Percentiles rank a stretch among this genome's conserved stretches.
Evolutionary conservation across 2,113 vertebrate species (phyloP).

Genomic region (Bungarus multicinctus): DNA sequence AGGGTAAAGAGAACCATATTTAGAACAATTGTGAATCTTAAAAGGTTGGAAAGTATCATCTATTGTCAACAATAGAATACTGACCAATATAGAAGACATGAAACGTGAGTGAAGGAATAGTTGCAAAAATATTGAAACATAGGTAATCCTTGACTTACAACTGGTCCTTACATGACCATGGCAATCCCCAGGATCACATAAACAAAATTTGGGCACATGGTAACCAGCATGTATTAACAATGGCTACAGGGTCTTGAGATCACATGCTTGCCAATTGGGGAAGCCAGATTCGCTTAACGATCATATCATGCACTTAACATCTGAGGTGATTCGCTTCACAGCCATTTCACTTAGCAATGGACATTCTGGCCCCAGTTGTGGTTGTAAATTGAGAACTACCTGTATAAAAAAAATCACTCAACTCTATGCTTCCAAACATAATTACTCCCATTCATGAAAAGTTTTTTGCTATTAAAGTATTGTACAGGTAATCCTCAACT

Average conservation of each 20-base stretch:
- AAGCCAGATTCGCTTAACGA: neutral
- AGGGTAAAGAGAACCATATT: constrained; percentile 38
- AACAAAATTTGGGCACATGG: neutral
- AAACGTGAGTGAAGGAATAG: constrained; percentile 37
- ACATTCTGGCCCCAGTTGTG: neutral
- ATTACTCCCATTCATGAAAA: constrained; percentile 44
- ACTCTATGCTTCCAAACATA: constrained; percentile 46
- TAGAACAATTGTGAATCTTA: constrained; percentile 41
- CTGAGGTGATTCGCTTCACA: neutral
- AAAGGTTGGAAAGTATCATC: constrained; percentile 33
- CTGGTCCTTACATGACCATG: neutral
- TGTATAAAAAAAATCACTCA: constrained; percentile 42
- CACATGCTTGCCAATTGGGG: neutral
- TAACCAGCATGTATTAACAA: neutral
- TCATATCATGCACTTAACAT: neutral
- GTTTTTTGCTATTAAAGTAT: constrained; percentile 24
- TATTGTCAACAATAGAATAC: constrained; percentile 26
- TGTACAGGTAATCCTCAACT: neutral
- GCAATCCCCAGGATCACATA: neutral
- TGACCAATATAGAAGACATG: constrained; percentile 42
- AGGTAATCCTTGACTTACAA: neutral
- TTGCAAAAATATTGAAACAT: constrained; percentile 55
- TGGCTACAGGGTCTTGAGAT: neutral
- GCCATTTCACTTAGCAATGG: neutral
- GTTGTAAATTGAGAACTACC: neutral